These are phyloP conservation scores for Orthosia incerta DNA, from an alignment of 2,888 invertebrate genomes.

Conservation along the genomic window DNA sequence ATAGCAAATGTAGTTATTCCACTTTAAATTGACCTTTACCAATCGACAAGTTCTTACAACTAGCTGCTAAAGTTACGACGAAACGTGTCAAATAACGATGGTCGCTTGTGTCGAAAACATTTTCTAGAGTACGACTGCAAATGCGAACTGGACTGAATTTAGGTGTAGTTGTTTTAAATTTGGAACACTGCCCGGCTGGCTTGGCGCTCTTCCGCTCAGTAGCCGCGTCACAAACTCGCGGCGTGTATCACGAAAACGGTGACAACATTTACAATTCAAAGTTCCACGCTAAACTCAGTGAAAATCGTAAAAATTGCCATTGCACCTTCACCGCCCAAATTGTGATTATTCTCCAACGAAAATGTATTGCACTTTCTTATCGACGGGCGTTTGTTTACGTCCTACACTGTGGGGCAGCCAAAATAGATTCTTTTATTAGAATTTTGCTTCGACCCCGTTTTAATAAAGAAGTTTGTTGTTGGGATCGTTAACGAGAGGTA, in stretches of 20 bases:
- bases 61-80: slow-evolving; percentile 23
- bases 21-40: slow-evolving; percentile 49
- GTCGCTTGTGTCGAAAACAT: slow-evolving; percentile 68
- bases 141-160: slow-evolving; percentile 78
- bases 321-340: slow-evolving; percentile 20
- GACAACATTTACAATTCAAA: slow-evolving; percentile 61
- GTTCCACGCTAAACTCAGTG: slow-evolving; percentile 52
- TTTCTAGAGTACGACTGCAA: slow-evolving; percentile 73
- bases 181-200: slow-evolving; percentile 87
- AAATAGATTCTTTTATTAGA: slow-evolving; percentile 90
- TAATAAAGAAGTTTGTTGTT: slow-evolving; percentile 77
- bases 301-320: slow-evolving; percentile 51
- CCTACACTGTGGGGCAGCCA: slow-evolving; percentile 72
- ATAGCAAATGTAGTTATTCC: slow-evolving; percentile 30
- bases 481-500: slow-evolving; percentile 80
- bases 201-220: slow-evolving; percentile 81
- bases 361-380: slow-evolving; percentile 73
- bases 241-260: slow-evolving; percentile 77
- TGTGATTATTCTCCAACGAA: slow-evolving; percentile 67
- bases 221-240: slow-evolving; percentile 76
- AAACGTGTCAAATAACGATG: slow-evolving; percentile 70
- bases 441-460: slow-evolving; percentile 81
- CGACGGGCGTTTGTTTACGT: slow-evolving; percentile 79
- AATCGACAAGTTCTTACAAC: slow-evolving; percentile 27
- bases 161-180: slow-evolving; percentile 86